Percentiles rank a stretch among this genome's conserved stretches.
Conservation (phyloP, 2,888 invertebrate genomes). For the Andricus quercusramuli region DNA sequence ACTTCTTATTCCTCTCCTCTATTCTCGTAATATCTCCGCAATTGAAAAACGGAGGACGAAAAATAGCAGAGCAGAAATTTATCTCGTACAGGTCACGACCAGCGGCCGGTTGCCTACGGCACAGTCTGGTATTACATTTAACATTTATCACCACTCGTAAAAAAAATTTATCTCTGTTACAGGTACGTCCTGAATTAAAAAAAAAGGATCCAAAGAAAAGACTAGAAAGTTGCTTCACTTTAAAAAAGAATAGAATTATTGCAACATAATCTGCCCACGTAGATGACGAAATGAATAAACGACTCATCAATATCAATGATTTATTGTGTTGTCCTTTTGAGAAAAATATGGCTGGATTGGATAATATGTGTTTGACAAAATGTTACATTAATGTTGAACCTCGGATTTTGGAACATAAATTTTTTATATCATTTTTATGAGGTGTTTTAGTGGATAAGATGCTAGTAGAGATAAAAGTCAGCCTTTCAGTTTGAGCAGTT, state of each 20-base stretch:
- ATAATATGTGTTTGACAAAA: conserved; percentile 10
- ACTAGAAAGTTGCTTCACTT: conserved; percentile 43
- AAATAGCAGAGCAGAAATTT: conserved; percentile 18
- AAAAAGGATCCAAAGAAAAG: not conserved
- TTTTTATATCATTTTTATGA: conserved; percentile 19
- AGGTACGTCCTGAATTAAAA: conserved; percentile 15
- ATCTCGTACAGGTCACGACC: conserved; percentile 23
- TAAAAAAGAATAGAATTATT: conserved; percentile 20
- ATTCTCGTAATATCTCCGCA: conserved; percentile 42
- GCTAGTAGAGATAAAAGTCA: not conserved
- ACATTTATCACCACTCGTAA: conserved; percentile 41
- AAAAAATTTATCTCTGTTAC: conserved; percentile 39
- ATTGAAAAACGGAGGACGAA: conserved; percentile 47
- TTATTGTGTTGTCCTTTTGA: not conserved
- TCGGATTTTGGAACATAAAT: conserved; percentile 14
- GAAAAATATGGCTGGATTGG: not conserved
- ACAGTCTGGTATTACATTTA: conserved; percentile 19
- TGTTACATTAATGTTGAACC: not conserved
- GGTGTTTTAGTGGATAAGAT: not conserved
- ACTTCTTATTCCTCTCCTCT: conserved; percentile 16
- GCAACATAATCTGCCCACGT: not conserved
- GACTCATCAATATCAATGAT: not conserved
- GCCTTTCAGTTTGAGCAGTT: not conserved
- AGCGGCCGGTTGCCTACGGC: conserved; percentile 17
- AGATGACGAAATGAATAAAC: conserved; percentile 10